Percentiles rank a stretch among this genome's conserved stretches.
phyloP scores from a whole-genome alignment of 2,113 vertebrate genomes.

The Apistogramma diplotaenia region DNA sequence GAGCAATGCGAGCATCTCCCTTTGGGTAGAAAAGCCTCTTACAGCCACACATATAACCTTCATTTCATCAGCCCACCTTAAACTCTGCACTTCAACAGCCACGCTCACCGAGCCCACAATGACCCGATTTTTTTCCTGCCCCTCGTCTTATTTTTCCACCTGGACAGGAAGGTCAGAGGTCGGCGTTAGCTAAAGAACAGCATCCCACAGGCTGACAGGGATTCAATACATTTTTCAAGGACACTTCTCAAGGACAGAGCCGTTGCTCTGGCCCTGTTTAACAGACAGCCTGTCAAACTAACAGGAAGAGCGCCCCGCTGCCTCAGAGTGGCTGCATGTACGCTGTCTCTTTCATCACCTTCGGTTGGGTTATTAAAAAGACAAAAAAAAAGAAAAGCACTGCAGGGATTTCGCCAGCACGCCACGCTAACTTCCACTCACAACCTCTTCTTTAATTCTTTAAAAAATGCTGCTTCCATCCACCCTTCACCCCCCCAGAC shows the following conservation, averaged over 20 bases:
- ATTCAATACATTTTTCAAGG: conserved; percentile 16
- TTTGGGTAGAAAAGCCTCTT: not conserved
- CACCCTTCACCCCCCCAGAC: not conserved
- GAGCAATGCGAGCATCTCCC: not conserved
- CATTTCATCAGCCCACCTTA: not conserved
- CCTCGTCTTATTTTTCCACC: not conserved
- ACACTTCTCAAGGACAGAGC: conserved; percentile 20
- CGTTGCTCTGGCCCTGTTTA: not conserved
- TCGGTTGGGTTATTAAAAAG: not conserved
- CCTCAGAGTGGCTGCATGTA: not conserved
- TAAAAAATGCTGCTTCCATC: accelerated
- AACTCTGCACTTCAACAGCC: not conserved
- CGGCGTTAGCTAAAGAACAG: not conserved
- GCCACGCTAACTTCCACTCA: not conserved
- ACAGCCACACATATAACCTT: not conserved
- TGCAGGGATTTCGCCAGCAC: not conserved
- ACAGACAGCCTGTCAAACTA: not conserved
- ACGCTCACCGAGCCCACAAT: not conserved
- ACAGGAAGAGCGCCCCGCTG: not conserved
- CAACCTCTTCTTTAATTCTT: not conserved
- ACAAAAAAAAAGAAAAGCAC: not conserved
- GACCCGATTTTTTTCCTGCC: not conserved
- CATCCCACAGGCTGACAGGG: conserved; percentile 1
- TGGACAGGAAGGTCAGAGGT: conserved; percentile 17
- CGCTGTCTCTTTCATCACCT: not conserved